Base-by-base conservation (phyloP, 2,113 vertebrate species). In the Megaceryle torquata region DNA sequence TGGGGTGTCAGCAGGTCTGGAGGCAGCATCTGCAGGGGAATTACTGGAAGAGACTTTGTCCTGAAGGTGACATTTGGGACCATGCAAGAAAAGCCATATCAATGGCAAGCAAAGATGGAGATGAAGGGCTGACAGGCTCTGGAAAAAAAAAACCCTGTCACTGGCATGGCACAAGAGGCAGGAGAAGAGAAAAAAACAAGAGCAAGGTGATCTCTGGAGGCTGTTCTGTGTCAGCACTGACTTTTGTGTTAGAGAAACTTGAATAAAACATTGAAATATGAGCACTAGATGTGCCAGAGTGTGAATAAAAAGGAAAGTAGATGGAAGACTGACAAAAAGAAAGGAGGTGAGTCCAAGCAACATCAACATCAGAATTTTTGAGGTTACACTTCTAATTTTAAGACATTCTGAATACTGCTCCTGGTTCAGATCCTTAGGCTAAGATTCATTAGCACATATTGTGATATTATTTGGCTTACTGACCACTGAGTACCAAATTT, bases 21-120 rank as follows among this genome's bases (percentile, higher is more conserved):
- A 56, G 69, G 41, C 29, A 64, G 35, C 61, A 64, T 8, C 83
- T 57, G 22, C 37, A 54, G 37, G 82, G 41, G 35, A 29, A 46
- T 65, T 25, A 57, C 39, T 20, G 22, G 20, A 24, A 86, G 12
- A 33, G 28, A 9, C 24, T 81, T 68, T 65, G 19, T 39, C 54
- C 39, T 51, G 13, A 43, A 69, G 20, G 5, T 22, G 56, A 31
- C 0, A 1, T 79, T 61, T 71, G 67, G 28, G 46, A 64, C 9
- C 8, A 2, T 2, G 20, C 0, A 1, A 35, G 46, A 56, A 43
- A 31, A 48, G 64, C 31, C 29, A 50, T 33, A 24, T 37, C 3
- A 0, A 15, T 63, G 46, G 43, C 10, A 76, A 53, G 18, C 24
- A 44, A 60, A 61, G 29, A 56, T 18, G 43, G 51, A 64, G n/a